Base-by-base conservation (phyloP, 2,888 invertebrate genomes). In the Temnothorax rugatulus region DNA sequence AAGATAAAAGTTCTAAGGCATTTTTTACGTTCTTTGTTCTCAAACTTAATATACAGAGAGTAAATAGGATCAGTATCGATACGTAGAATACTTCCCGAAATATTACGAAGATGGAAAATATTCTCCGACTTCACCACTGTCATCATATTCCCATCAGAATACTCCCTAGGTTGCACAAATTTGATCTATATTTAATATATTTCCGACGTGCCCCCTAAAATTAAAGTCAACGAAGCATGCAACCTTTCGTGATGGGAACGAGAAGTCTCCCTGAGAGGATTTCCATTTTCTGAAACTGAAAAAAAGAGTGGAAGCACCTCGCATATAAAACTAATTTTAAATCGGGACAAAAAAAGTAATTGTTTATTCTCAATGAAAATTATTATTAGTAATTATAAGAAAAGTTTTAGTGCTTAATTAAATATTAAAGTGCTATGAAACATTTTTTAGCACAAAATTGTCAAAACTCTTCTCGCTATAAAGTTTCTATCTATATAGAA, bases 151-250 rank as follows among this genome's bases (percentile, higher is more conserved):
- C 69, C 44, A 52, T 79, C 64, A 61, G 44, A 69, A 38, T 83
- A 74, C 76, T 82, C 87, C 75, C 41, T 15, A 63, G 74, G 59
- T 83, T 74, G 50, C 84, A 64, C 74, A 84, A 84, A 88, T 86
- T 89, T 86, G 88, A 90, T 90, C 87, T 90, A 87, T 87, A 87
- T 90, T 90, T 90, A 90, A 90, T 90, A 85, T 88, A 81, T 81
- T 82, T 63, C 57, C 86, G 83, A 82, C 89, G 83, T 86, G 84
- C 83, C 88, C 69, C 87, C 75, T 74, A 76, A 77, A 87, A 89
- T 90, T 89, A 88, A 88, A 88, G 89, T 83, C 86, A 90, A 90
- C 90, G 90, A 90, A 85, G 88, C 90, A 84, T 88, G 84, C 71
- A 81, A 75, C 54, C 82, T 85, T 86, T 88, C 89, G 77, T 75